Conservation (phyloP, 92 coral and sea anemone genomes). For the Epizoanthus stellaris region DNA sequence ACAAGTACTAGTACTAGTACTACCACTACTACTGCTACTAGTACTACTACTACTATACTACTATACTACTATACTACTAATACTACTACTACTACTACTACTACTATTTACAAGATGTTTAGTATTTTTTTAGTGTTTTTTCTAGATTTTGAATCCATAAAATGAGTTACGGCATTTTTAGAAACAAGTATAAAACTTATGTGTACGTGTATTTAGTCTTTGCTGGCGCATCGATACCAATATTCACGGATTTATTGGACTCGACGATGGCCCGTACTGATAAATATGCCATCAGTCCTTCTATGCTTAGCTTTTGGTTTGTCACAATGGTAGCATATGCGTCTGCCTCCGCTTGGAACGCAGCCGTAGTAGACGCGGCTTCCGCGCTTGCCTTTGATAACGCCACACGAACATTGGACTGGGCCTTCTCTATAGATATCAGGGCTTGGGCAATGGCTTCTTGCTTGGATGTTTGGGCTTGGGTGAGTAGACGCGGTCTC, state of each 20-base stretch:
- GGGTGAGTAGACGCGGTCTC: constrained; percentile 50
- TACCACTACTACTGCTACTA: too few relatives aligned
- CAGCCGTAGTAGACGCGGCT: constrained; percentile 46
- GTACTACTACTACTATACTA: too few relatives aligned
- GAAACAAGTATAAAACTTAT: not conserved
- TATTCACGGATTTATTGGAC: constrained; percentile 67
- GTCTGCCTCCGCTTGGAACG: constrained; percentile 58
- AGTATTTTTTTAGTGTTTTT: too few relatives aligned
- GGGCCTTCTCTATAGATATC: constrained; percentile 47
- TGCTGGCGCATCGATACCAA: constrained; percentile 86
- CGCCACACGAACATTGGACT: constrained; percentile 45
- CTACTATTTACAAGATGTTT: too few relatives aligned
- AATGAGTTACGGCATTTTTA: too few relatives aligned
- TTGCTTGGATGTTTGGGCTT: constrained; percentile 48
- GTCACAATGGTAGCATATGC: constrained; percentile 45
- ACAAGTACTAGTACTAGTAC: too few relatives aligned
- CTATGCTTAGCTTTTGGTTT: constrained; percentile 47
- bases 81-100: too few relatives aligned
- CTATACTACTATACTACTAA: too few relatives aligned
- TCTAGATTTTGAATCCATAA: too few relatives aligned
- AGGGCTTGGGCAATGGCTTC: constrained; percentile 49
- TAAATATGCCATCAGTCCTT: constrained; percentile 57
- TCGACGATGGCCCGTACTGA: constrained; percentile 49
- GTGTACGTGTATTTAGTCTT: constrained; percentile 85
- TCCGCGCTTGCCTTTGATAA: constrained; percentile 44